A percentile compares a stretch with the other conserved stretches of the same genome.
These are phyloP conservation scores for Chaetogeoica ovagalla DNA, from an alignment of 2,888 invertebrate genomes.

Conservation along the genomic window DNA sequence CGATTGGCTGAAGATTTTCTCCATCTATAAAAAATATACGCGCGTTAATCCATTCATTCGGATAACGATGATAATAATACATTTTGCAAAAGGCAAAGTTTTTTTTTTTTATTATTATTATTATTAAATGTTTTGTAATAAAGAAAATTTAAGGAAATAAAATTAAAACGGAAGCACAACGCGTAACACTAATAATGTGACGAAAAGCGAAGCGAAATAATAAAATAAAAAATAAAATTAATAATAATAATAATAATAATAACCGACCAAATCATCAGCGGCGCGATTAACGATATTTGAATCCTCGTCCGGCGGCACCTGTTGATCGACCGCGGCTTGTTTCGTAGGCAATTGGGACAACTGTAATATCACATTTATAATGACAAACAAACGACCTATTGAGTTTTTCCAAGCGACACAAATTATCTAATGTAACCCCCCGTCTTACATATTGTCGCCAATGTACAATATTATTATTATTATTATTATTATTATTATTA, in stretches of 20 bases:
- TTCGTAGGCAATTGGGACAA: constrained; percentile 44
- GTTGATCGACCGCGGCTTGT: constrained; percentile 20
- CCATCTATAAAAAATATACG: constrained; percentile 69
- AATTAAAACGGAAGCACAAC: constrained; percentile 7
- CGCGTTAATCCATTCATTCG: neutral
- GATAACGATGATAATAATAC: too few species aligned
- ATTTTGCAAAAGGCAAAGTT: too few species aligned
- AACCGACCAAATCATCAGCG: constrained; percentile 48
- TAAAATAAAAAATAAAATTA: neutral
- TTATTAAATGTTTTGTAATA: too few species aligned
- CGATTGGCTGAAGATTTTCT: constrained; percentile 88
- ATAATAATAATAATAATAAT: constrained; percentile 10
- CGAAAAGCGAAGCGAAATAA: constrained; percentile 12
- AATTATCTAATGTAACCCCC: too few species aligned
- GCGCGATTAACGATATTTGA: constrained; percentile 26
- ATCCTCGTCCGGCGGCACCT: constrained; percentile 15
- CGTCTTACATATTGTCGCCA: too few species aligned
- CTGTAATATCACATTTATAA: constrained; percentile 44
- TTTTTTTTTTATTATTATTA: too few species aligned
- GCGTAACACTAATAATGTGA: constrained; percentile 1
- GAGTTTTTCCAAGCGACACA: too few species aligned
- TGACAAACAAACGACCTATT: neutral
- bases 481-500: too few species aligned
- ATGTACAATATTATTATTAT: too few species aligned
- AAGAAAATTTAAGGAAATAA: neutral